Percentiles rank a stretch among this genome's conserved stretches.
These are phyloP conservation scores for Astatoreochromis straeleni DNA, from an alignment of 2,113 vertebrate genomes.

Conservation along the genomic window DNA sequence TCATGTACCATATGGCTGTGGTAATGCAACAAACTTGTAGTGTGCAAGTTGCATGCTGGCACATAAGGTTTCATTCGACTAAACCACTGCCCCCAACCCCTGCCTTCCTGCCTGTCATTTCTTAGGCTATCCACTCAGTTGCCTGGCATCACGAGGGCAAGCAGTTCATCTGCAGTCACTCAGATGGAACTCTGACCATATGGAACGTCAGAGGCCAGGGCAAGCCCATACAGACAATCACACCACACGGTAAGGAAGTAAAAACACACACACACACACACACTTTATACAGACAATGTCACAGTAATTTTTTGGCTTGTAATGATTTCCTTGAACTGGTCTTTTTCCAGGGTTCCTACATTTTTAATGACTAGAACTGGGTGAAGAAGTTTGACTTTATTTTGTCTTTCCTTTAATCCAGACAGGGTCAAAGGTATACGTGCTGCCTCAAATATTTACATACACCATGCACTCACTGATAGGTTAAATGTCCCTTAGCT, in stretches of 20 bases:
- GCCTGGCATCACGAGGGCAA: constrained; percentile 99
- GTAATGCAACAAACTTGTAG: not conserved
- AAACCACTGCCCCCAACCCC: not conserved
- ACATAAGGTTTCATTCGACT: constrained; percentile 9
- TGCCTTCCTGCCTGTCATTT: constrained; percentile 30
- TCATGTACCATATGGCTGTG: not conserved
- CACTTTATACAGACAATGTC: not conserved
- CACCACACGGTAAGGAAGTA: constrained; percentile 88
- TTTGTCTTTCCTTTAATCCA: not conserved
- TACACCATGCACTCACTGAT: not conserved
- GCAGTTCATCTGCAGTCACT: constrained; percentile 98
- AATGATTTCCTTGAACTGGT: not conserved
- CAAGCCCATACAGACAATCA: constrained; percentile 95
- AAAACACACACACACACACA: not conserved
- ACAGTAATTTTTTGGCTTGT: not conserved
- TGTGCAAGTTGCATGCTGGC: not conserved
- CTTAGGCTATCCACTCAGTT: constrained; percentile 94
- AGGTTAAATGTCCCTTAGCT: not conserved
- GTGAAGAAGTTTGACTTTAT: not conserved
- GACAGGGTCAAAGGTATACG: not conserved
- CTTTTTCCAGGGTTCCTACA: not conserved
- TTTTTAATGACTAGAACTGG: not conserved
- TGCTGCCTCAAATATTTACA: not conserved
- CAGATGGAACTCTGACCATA: constrained; percentile 95
- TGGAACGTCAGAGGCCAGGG: constrained; percentile 92